phyloP scores from a whole-genome alignment of 2,113 vertebrate genomes.

The Takifugu flavidus region DNA sequence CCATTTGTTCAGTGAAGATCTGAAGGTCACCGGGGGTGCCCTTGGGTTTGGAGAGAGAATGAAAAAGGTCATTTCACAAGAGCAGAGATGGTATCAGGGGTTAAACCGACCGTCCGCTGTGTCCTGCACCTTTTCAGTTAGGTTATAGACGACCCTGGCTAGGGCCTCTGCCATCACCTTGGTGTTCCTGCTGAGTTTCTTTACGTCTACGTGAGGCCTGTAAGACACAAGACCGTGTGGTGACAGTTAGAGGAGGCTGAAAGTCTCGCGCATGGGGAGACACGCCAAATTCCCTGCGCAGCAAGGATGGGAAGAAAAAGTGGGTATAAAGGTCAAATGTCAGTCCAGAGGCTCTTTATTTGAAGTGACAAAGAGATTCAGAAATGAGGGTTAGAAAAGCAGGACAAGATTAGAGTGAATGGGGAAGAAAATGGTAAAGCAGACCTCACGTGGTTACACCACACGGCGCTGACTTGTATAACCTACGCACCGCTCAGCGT shows the following conservation, averaged over 20 bases:
- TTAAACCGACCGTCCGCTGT: not conserved
- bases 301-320: not conserved
- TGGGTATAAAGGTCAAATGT: not conserved
- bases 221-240: constrained; percentile 19
- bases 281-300: not conserved
- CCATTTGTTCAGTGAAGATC: constrained; percentile 98
- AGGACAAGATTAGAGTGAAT: not conserved
- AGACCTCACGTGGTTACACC: not conserved
- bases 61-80: not conserved
- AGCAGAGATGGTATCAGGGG: no score
- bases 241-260: constrained; percentile 8
- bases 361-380: not conserved
- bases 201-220: constrained; percentile 87
- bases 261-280: no score
- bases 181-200: constrained; percentile 88
- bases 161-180: constrained; percentile 90
- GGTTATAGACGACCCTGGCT: constrained; percentile 95
- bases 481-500: not conserved
- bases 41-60: constrained; percentile 62
- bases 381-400: not conserved
- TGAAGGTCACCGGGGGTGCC: constrained; percentile 88
- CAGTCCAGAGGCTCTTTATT: not conserved
- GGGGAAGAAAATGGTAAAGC: not conserved
- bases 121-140: constrained; percentile 88
- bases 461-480: not conserved